Percentiles rank a stretch among this genome's conserved stretches.
Conservation (phyloP, 2,888 invertebrate species). For the Gryllus longicercus region DNA sequence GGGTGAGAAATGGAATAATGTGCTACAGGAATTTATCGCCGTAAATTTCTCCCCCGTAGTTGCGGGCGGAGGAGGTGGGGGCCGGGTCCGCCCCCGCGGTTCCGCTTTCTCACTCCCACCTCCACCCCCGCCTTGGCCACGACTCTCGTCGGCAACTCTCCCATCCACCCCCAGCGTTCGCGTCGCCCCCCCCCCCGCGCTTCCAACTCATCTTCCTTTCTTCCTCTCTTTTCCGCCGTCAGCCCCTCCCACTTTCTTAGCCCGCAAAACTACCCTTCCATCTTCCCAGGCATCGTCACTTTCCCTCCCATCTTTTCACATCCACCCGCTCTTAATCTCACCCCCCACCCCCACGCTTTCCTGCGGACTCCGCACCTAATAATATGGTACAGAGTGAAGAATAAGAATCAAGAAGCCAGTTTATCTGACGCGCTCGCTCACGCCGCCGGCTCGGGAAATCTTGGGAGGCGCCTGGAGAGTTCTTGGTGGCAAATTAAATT, state of each 20-base stretch:
- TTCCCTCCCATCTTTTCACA: not conserved
- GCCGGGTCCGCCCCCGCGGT: too few relatives aligned
- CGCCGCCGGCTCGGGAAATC: not conserved
- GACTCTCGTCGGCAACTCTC: too few relatives aligned
- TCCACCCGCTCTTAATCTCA: not conserved
- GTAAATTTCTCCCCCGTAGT: slow-evolving; percentile 27
- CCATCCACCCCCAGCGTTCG: too few relatives aligned
- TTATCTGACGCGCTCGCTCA: not conserved
- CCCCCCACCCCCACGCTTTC: not conserved
- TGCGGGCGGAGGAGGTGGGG: slow-evolving; percentile 18
- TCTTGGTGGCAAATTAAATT: slow-evolving; percentile 11
- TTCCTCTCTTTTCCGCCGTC: not conserved
- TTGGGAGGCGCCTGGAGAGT: not conserved
- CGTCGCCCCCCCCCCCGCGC: too few relatives aligned
- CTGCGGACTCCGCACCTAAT: not conserved
- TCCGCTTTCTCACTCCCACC: too few relatives aligned
- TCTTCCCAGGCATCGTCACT: not conserved
- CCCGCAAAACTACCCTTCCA: not conserved
- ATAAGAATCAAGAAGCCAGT: not conserved
- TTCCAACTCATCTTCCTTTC: too few relatives aligned
- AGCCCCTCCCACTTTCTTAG: not conserved
- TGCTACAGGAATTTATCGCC: slow-evolving; percentile 30
- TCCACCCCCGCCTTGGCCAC: too few relatives aligned
- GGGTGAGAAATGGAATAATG: slow-evolving; percentile 32
- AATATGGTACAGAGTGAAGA: not conserved